A percentile compares a stretch with the other conserved stretches of the same genome.
phyloP scores from a whole-genome alignment of 23 tunicate genomes.

The Botrylloides violaceus region DNA sequence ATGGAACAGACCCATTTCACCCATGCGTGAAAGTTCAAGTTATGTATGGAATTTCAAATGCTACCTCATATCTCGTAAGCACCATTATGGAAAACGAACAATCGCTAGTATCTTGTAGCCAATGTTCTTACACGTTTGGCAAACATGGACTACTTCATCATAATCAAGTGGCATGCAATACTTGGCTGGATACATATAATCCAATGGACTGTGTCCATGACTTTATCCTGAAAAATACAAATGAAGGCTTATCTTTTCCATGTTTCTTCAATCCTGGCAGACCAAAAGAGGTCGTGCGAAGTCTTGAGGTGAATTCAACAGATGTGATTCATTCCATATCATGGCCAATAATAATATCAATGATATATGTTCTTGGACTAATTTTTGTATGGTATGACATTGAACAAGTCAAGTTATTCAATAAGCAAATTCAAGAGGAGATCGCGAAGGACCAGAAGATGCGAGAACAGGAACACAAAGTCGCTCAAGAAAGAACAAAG shows the following conservation, averaged over 20 bases:
- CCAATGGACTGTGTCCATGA: conserved; percentile 20
- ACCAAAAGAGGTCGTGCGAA: conserved; percentile 23
- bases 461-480: background rate
- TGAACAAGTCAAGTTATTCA: background rate
- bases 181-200: conserved; percentile 39
- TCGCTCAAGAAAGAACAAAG: background rate
- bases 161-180: conserved; percentile 17
- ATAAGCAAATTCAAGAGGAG: background rate
- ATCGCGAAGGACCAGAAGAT: background rate
- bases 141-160: conserved; percentile 25
- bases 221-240: conserved; percentile 12
- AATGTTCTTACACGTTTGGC: conserved; percentile 65
- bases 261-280: conserved; percentile 47
- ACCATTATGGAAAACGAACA: conserved; percentile 56
- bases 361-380: conserved; percentile 14
- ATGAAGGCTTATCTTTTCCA: conserved; percentile 2
- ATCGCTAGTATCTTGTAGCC: conserved; percentile 36
- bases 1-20: conserved; percentile 38
- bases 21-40: conserved; percentile 43
- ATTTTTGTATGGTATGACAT: conserved; percentile 23
- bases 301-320: conserved; percentile 20
- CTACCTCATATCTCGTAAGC: background rate
- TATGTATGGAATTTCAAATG: conserved; percentile 26
- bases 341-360: conserved; percentile 37
- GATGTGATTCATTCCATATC: conserved; percentile 27